Base-by-base conservation (phyloP, 2,797 vertebrate species). In the Caiman crocodilus region DNA sequence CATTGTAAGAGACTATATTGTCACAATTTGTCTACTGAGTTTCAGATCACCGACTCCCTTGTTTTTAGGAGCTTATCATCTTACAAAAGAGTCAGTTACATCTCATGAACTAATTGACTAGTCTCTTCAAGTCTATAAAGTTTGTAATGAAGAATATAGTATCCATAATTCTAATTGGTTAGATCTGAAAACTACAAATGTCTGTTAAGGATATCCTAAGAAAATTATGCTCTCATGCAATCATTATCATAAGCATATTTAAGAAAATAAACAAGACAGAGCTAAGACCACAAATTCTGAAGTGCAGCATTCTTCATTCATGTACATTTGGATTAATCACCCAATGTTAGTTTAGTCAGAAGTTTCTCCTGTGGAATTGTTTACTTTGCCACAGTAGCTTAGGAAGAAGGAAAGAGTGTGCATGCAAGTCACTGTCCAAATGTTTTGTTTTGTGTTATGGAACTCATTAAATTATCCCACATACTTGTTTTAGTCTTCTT, bases 11-110 rank as follows among this genome's bases (percentile, higher is more conserved):
- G 76, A 79, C 65, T 85, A 0, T 60, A 20, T 56, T 92, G 67
- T 83, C 82, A 59, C 55, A 88, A 11, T 93, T 67, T 90, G 58
- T 71, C 77, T 92, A 60, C 56, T 75, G 56, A 84, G 17, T 85
- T 94, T 93, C 57, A 58, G 75, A 76, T 80, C 87, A 87, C 59
- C 77, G 85, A 55, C 90, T 90, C 88, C 30, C 77, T 32, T 25
- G 1, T 58, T 4, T 35, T 23, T 13, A 30, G 42, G 30, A 73
- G 71, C 79, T 96, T 94, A 86, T n/a, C 58, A 1, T 78, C 16
- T 74, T 89, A 85, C 82, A 64, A 50, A 87, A 25, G 73, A 92
- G 67, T 13, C 56, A 78, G 25, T 26, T 88, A 2, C 26, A 76
- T 61, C 73, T 18, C 58, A 20, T 50, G n/a, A 91, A 78, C 30